Percentiles rank a stretch among this genome's conserved stretches.
These are phyloP conservation scores for Clamator glandarius DNA, from an alignment of 2,797 vertebrate genomes.

Conservation along the genomic window DNA sequence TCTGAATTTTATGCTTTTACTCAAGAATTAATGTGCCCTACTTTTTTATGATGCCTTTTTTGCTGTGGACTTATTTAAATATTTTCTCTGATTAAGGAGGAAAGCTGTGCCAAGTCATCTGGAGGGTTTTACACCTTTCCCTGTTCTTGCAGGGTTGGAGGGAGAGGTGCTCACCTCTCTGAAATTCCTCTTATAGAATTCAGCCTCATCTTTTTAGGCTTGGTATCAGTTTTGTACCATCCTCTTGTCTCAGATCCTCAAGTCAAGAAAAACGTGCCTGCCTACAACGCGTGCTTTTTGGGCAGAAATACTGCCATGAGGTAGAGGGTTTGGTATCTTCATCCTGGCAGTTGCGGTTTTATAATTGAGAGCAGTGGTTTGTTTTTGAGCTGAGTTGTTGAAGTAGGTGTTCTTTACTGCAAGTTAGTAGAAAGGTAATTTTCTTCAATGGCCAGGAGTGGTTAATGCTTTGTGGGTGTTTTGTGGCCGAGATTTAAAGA, in stretches of 20 bases:
- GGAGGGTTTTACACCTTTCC: background rate
- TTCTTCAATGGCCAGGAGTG: background rate
- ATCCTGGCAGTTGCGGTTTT: background rate
- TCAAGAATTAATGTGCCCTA: background rate
- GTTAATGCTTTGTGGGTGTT: background rate
- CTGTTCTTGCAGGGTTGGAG: background rate
- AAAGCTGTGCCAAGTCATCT: background rate
- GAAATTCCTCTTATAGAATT: background rate
- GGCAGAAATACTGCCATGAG: background rate
- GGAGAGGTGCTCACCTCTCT: background rate
- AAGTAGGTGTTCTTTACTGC: conserved; percentile 1
- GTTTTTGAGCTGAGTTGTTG: background rate
- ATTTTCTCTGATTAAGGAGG: conserved; percentile 12
- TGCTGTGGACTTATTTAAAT: background rate
- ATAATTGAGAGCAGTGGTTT: conserved; percentile 3
- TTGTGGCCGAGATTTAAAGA: background rate
- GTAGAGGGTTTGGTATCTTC: background rate
- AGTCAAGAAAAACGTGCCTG: background rate
- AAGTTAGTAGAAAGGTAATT: background rate
- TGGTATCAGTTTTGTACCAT: background rate
- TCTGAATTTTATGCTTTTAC: background rate
- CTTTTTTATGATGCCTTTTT: background rate
- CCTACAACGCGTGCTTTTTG: background rate
- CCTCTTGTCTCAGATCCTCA: background rate
- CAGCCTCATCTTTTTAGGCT: background rate